Evolutionary conservation across 2,888 invertebrate species (phyloP).

Genomic region (Glaucopsyche alexis): DNA sequence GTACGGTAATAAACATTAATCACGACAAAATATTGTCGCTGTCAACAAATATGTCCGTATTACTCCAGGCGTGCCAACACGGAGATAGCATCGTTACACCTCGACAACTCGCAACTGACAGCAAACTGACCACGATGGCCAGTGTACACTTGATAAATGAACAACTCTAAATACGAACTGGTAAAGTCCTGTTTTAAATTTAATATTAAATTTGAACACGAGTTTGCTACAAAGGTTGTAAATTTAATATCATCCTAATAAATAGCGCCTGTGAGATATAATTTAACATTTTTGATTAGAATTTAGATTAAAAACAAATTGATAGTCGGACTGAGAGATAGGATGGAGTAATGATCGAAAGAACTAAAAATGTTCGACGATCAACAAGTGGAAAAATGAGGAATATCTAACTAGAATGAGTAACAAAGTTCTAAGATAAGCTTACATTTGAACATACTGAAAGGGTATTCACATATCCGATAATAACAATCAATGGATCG

Average conservation of each 20-base stretch:
- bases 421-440: constrained; percentile 33
- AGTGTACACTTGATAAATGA: constrained; percentile 28
- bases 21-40: constrained; percentile 25
- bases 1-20: constrained; percentile 24
- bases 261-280: neutral
- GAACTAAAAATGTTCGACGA: neutral
- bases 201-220: neutral
- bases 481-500: constrained; percentile 33
- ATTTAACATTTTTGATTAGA: constrained; percentile 4
- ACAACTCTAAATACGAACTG: constrained; percentile 28
- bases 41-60: constrained; percentile 29
- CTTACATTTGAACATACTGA: constrained; percentile 35
- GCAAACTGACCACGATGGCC: constrained; percentile 27
- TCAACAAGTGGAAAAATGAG: constrained; percentile 17
- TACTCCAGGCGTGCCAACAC: constrained; percentile 27
- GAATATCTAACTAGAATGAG: neutral
- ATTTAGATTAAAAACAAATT: neutral
- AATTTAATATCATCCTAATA: neutral
- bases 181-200: constrained; percentile 25
- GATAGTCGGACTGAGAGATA: neutral
- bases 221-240: constrained; percentile 1
- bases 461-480: constrained; percentile 39
- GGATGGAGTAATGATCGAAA: too few relatives aligned
- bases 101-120: constrained; percentile 29
- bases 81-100: constrained; percentile 29